phyloP scores from a whole-genome alignment of 2,797 vertebrate species.

The Eulemur rubriventer region DNA sequence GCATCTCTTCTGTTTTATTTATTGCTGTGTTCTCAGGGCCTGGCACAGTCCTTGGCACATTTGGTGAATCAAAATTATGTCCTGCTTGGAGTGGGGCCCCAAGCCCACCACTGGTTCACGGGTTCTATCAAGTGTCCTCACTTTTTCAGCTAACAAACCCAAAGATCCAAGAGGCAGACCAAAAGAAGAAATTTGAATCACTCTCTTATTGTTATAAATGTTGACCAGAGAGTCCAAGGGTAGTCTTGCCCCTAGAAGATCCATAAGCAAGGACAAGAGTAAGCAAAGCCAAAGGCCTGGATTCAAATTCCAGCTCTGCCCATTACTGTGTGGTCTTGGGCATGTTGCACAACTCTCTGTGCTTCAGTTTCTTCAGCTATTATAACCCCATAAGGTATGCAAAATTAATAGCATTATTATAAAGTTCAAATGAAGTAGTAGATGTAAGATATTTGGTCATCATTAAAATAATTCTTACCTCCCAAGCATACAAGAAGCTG shows the following conservation, averaged over 20 bases:
- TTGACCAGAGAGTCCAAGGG: neutral
- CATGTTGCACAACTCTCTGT: neutral
- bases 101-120: neutral
- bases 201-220: neutral
- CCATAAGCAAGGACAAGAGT: neutral
- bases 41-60: neutral
- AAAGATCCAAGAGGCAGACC: neutral
- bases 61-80: neutral
- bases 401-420: neutral
- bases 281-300: neutral
- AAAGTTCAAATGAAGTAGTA: neutral
- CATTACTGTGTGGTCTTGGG: neutral
- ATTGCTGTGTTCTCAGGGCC: neutral
- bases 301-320: neutral
- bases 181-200: neutral
- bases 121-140: neutral
- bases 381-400: neutral
- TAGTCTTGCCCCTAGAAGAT: neutral
- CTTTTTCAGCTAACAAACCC: neutral
- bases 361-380: neutral
- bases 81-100: neutral
- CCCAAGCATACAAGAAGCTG: neutral
- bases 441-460: neutral
- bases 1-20: neutral
- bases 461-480: neutral